These are phyloP conservation scores for Bacillus rossius DNA, from an alignment of 1,140 invertebrate genomes.

Conservation along the genomic window DNA sequence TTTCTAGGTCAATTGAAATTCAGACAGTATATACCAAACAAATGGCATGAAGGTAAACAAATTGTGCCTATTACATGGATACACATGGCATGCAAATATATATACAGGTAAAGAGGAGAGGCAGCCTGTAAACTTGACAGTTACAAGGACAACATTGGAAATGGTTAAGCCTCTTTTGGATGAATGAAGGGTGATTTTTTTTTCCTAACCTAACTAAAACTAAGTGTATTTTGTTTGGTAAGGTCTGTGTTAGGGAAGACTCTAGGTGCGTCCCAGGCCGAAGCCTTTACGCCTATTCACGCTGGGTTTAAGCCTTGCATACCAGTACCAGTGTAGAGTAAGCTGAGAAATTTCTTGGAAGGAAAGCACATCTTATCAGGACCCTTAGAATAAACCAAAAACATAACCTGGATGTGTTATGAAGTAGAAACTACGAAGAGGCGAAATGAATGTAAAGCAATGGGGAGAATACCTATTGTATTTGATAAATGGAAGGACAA, in stretches of 20 bases:
- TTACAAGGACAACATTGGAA: constrained; percentile 15
- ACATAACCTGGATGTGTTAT: background rate
- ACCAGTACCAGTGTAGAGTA: constrained; percentile 23
- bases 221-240: too few species aligned
- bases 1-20: constrained; percentile 37
- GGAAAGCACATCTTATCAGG: constrained; percentile 18
- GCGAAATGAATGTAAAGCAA: constrained; percentile 6
- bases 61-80: constrained; percentile 29
- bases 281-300: too few species aligned
- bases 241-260: too few species aligned
- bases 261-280: too few species aligned
- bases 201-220: too few species aligned
- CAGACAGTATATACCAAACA: constrained; percentile 40
- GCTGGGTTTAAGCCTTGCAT: too few species aligned
- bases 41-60: constrained; percentile 39
- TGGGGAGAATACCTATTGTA: background rate
- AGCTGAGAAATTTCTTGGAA: constrained; percentile 15
- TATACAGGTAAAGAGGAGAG: constrained; percentile 26
- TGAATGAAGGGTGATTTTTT: constrained; percentile 23
- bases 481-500: constrained; percentile 8
- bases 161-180: constrained; percentile 20
- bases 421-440: constrained; percentile 11
- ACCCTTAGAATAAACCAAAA: constrained; percentile 18
- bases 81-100: constrained; percentile 29
- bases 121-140: constrained; percentile 6